phyloP scores from a whole-genome alignment of 2,888 invertebrate species.

The Oeneis ivallda region DNA sequence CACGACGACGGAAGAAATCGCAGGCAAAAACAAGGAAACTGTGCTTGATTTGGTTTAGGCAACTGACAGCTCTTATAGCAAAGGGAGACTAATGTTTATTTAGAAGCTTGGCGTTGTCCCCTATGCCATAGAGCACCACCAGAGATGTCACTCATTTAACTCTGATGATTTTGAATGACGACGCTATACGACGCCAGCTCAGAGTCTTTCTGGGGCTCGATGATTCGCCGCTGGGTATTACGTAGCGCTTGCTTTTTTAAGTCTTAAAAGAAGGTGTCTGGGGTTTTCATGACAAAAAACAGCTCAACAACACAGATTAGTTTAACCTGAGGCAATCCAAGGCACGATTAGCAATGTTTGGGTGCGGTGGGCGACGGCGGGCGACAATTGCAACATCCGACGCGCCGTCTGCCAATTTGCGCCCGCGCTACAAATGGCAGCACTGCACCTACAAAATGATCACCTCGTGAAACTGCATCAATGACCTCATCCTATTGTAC shows the following conservation, averaged over 20 bases:
- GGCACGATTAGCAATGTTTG: slow-evolving; percentile 42
- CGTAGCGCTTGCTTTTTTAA: neutral
- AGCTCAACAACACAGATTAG: slow-evolving; percentile 15
- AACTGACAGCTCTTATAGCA: too few relatives aligned
- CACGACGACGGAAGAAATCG: too few relatives aligned
- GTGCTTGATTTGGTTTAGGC: too few relatives aligned
- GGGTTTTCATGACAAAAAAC: neutral
- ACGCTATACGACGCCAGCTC: too few relatives aligned
- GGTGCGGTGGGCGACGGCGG: slow-evolving; percentile 44
- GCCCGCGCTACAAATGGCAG: slow-evolving; percentile 49
- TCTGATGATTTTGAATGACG: too few relatives aligned
- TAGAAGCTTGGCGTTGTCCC: too few relatives aligned
- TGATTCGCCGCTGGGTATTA: too few relatives aligned
- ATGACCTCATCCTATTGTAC: slow-evolving; percentile 61
- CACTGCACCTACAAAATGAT: slow-evolving; percentile 51
- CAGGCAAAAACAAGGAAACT: too few relatives aligned
- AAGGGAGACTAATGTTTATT: too few relatives aligned
- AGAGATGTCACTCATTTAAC: too few relatives aligned
- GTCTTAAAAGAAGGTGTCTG: neutral
- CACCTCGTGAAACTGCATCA: slow-evolving; percentile 55
- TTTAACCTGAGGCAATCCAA: slow-evolving; percentile 21
- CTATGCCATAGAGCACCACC: too few relatives aligned
- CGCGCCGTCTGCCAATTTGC: slow-evolving; percentile 73
- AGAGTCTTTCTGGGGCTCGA: too few relatives aligned
- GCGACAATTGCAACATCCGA: slow-evolving; percentile 71